These are phyloP conservation scores for Pagrus major DNA, from an alignment of 2,113 vertebrate genomes.

Conservation along the genomic window DNA sequence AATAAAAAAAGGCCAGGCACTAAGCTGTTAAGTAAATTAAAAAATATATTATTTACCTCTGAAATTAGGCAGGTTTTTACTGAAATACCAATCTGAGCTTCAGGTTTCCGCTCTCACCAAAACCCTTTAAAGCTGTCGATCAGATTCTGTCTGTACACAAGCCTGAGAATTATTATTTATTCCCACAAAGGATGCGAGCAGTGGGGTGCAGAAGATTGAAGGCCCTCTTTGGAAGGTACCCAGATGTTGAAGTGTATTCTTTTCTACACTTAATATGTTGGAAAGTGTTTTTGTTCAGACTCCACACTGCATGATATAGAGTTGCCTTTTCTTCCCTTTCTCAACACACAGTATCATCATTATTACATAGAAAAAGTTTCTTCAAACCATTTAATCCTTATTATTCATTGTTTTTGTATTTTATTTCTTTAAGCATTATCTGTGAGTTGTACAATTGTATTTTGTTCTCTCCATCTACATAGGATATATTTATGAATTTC, in stretches of 20 bases:
- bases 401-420: not conserved
- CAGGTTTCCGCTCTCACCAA: not conserved
- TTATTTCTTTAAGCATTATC: not conserved
- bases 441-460: not conserved
- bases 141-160: not conserved
- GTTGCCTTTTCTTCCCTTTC: not conserved
- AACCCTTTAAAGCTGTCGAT: not conserved
- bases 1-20: not conserved
- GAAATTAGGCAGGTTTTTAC: not conserved
- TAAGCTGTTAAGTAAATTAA: constrained; percentile 12
- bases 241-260: constrained; percentile 47
- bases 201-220: constrained; percentile 86
- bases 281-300: constrained; percentile 16
- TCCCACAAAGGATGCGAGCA: constrained; percentile 78
- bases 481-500: not conserved
- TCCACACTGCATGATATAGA: not conserved
- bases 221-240: constrained; percentile 93
- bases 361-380: not conserved
- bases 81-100: not conserved
- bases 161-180: constrained; percentile 30
- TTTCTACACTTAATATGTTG: constrained; percentile 15
- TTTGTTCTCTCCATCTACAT: not conserved
- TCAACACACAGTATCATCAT: not conserved
- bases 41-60: not conserved
- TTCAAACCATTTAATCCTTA: not conserved